Conservation (phyloP, 2,113 vertebrate genomes). For the Clupea harengus region DNA sequence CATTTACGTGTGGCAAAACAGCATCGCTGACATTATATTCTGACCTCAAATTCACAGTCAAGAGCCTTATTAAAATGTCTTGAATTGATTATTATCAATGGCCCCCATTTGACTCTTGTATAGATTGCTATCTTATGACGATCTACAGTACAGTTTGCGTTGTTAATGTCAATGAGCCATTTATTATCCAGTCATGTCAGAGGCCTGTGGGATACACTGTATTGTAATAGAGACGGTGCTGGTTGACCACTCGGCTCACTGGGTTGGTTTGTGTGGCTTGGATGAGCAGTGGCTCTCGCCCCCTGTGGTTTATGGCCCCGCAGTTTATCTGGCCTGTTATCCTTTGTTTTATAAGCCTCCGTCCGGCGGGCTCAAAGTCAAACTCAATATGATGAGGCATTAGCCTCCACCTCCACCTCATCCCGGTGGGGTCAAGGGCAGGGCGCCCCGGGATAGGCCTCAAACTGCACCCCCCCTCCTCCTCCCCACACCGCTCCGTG, state of each 20-base stretch:
- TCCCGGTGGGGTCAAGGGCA: slow-evolving; percentile 72
- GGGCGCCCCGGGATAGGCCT: slow-evolving; percentile 64
- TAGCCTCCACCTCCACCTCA: slow-evolving; percentile 65
- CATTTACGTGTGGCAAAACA: not conserved
- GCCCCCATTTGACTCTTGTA: slow-evolving; percentile 2
- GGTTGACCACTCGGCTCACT: slow-evolving; percentile 9
- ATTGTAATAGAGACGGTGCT: not conserved
- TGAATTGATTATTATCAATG: slow-evolving; percentile 11
- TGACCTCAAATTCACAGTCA: slow-evolving; percentile 15
- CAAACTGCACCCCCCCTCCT: slow-evolving; percentile 40
- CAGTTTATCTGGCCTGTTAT: slow-evolving; percentile 68
- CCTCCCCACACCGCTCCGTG: slow-evolving; percentile 47
- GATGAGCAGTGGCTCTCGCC: slow-evolving; percentile 45
- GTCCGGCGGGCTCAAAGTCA: slow-evolving; percentile 64
- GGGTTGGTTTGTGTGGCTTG: slow-evolving; percentile 16
- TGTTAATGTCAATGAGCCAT: not conserved
- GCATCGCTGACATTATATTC: not conserved
- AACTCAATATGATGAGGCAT: slow-evolving; percentile 72
- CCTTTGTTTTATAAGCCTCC: slow-evolving; percentile 69
- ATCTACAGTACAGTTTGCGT: not conserved
- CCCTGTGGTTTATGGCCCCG: slow-evolving; percentile 51
- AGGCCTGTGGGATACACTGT: not conserved
- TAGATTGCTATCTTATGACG: not conserved
- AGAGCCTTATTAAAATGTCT: not conserved
- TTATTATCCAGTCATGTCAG: not conserved